Percentiles rank a stretch among this genome's conserved stretches.
These are phyloP conservation scores for Mastomys coucha DNA, from an alignment of 2,113 vertebrate species.

Conservation along the genomic window DNA sequence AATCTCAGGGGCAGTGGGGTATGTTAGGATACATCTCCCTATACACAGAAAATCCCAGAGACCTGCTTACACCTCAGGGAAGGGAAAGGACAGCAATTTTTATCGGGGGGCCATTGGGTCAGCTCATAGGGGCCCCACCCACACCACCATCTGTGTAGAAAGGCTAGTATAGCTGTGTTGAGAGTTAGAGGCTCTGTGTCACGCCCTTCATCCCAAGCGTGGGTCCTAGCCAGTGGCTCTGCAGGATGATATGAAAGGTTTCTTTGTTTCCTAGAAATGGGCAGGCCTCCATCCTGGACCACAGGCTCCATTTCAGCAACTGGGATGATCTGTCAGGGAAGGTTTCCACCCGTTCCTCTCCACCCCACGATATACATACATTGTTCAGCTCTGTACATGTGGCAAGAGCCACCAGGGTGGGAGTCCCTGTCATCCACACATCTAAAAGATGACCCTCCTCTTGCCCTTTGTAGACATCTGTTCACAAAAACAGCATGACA, in stretches of 20 bases:
- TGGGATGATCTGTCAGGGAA: neutral
- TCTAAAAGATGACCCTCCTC: neutral
- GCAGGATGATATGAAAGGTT: neutral
- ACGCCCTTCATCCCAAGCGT: fast-evolving
- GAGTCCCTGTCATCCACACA: neutral
- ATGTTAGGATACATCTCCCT: fast-evolving
- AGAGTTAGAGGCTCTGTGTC: fast-evolving
- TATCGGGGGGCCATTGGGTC: neutral
- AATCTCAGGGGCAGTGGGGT: neutral
- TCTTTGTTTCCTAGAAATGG: neutral
- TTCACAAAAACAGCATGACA: neutral
- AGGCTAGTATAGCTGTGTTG: fast-evolving
- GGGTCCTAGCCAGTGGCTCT: fast-evolving
- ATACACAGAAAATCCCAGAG: neutral
- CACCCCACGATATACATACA: no score
- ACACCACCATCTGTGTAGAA: fast-evolving
- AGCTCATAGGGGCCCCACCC: fast-evolving
- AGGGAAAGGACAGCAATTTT: fast-evolving
- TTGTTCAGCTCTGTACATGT: fast-evolving
- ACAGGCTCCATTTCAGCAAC: neutral
- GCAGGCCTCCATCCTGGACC: neutral
- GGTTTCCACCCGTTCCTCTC: fast-evolving
- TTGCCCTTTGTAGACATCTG: fast-evolving
- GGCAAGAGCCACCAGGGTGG: fast-evolving
- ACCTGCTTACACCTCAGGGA: fast-evolving